Conservation (phyloP, 2,113 vertebrate species). For the Marcusenius ussheri region DNA sequence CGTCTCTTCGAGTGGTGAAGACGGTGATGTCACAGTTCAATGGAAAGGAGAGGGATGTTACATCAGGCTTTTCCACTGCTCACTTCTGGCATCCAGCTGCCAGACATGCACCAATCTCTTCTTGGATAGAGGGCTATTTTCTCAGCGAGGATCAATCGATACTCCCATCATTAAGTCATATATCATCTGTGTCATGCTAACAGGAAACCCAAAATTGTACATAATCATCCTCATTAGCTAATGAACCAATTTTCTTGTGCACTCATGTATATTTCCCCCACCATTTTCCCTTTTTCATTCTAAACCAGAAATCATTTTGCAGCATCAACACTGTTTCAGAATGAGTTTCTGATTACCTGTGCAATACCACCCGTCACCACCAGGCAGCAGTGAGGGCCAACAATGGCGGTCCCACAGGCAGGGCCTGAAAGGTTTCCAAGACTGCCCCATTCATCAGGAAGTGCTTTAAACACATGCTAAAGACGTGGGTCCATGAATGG, state of each 20-base stretch:
- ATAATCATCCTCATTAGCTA: neutral
- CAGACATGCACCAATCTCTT: neutral
- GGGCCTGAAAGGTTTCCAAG: constrained; percentile 14
- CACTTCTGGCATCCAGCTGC: neutral
- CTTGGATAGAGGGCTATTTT: neutral
- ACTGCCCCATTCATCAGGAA: constrained; percentile 24
- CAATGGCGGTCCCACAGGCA: neutral
- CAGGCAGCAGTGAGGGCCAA: constrained; percentile 31
- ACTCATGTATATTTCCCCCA: neutral
- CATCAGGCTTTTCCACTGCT: neutral
- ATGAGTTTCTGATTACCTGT: neutral
- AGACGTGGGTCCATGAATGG: constrained; percentile 33
- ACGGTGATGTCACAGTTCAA: neutral
- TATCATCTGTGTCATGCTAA: neutral
- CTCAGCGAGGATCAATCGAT: neutral
- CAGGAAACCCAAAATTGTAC: neutral
- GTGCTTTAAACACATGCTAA: constrained; percentile 37
- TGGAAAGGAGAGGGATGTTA: neutral
- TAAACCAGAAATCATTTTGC: neutral
- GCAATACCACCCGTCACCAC: constrained; percentile 19
- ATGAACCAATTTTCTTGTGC: neutral
- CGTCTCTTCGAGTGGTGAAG: neutral
- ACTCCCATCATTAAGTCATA: neutral
- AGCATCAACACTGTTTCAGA: too few relatives aligned
- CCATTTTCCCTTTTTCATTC: neutral